Conservation (phyloP, 2,888 invertebrate genomes). For the Polyommatus icarus region DNA sequence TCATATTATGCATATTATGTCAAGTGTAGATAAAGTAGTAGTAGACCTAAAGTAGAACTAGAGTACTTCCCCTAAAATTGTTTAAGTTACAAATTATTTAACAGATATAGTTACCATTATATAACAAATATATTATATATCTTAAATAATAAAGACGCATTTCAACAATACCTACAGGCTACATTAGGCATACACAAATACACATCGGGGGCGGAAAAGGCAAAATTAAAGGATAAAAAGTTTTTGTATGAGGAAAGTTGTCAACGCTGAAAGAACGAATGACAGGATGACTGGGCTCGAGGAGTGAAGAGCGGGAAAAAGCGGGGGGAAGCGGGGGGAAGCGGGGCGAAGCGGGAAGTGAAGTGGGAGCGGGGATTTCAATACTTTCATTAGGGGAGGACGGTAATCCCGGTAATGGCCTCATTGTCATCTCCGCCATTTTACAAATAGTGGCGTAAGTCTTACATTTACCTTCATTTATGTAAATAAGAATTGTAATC, state of each 20-base stretch:
- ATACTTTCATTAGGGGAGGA: slow-evolving; percentile 49
- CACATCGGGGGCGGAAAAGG: background rate
- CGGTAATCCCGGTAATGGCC: slow-evolving; percentile 50
- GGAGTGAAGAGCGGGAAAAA: slow-evolving; percentile 29
- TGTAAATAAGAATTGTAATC: slow-evolving; percentile 30
- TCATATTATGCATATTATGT: no score
- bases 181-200: background rate
- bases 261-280: slow-evolving; percentile 36
- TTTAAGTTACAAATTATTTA: background rate
- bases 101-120: background rate
- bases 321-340: slow-evolving; percentile 7
- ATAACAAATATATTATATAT: no score
- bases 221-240: slow-evolving; percentile 26
- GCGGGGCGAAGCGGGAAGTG: slow-evolving; percentile 10
- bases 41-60: no score
- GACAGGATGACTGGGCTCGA: slow-evolving; percentile 32
- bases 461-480: slow-evolving; percentile 41
- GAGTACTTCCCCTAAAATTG: background rate
- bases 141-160: background rate
- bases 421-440: slow-evolving; percentile 49
- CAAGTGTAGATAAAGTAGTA: no score
- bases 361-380: slow-evolving; percentile 38
- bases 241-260: slow-evolving; percentile 34
- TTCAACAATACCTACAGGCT: background rate
- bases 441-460: slow-evolving; percentile 42